Conservation (phyloP, 2,888 invertebrate species). For the Philonicus albiceps region DNA sequence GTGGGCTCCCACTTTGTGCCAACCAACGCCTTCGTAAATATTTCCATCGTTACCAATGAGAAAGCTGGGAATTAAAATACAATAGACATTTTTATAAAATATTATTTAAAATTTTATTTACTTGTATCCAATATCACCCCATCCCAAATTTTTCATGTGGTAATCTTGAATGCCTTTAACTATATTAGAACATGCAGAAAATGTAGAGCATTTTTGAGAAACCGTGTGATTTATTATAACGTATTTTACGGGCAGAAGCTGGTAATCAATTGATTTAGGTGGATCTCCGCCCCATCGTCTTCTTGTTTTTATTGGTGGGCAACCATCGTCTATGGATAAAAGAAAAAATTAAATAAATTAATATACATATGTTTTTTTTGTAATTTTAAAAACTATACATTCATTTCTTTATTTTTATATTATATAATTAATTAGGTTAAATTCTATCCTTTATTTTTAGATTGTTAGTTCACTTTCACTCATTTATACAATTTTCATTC, state of each 20-base stretch:
- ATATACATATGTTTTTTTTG: too few relatives aligned
- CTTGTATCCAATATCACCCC: slow-evolving; percentile 68
- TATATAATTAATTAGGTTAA: too few relatives aligned
- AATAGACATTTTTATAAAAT: neutral
- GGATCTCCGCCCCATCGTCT: slow-evolving; percentile 69
- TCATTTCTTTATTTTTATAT: too few relatives aligned
- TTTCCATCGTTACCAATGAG: slow-evolving; percentile 72
- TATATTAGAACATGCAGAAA: slow-evolving; percentile 62
- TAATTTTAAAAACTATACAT: too few relatives aligned
- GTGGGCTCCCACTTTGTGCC: slow-evolving; percentile 70
- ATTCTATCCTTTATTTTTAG: too few relatives aligned
- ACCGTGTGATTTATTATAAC: slow-evolving; percentile 70
- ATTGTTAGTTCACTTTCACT: too few relatives aligned
- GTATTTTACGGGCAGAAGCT: slow-evolving; percentile 67
- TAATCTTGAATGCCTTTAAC: slow-evolving; percentile 66
- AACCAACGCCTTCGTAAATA: slow-evolving; percentile 73
- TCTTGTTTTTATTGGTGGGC: slow-evolving; percentile 67
- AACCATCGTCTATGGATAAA: slow-evolving; percentile 53
- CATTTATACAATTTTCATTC: too few relatives aligned
- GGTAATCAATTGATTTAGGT: slow-evolving; percentile 66
- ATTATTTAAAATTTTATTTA: slow-evolving; percentile 54
- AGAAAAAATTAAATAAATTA: neutral
- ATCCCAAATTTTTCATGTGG: slow-evolving; percentile 65
- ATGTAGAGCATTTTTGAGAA: slow-evolving; percentile 63
- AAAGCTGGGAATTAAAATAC: slow-evolving; percentile 62